Evolutionary conservation across 2,797 vertebrate genomes (phyloP), one percentile per base, ranked within the genome.

Genomic region (Danio kyathit): DNA sequence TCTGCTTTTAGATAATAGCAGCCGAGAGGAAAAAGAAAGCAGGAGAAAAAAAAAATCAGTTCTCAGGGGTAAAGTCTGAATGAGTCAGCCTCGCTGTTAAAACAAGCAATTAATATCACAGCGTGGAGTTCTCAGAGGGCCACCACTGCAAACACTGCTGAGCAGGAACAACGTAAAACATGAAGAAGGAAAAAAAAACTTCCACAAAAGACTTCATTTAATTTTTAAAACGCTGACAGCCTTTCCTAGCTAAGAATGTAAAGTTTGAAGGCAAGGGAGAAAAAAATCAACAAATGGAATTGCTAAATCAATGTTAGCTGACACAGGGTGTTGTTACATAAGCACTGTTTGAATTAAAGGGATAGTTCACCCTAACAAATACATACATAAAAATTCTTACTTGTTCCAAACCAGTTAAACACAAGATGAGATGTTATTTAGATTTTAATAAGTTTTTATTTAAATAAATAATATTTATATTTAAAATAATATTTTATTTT

Each of bases 21-120:
- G 54, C 49, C 12, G 10, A 43, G 71, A 69, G 41, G 71, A 69
- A 43, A 67, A 51, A 69, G 29, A 67, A 48, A 16, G 13, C 43
- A 74, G 40, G 29, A 49, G 5, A 43, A 10, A 65, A 29, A 56
- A 59, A 56, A 59, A 0, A 29, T 7, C 29, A 38, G 43, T 29
- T 71, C 49, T 76, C 65, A 7, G 52, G 67, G 70, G 78, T 73
- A 56, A 72, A 73, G 69, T 54, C 44, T 38, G 56, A 74, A 70
- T 51, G 75, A 77, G 70, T 74, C 70, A 80, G 81, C 77, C 63
- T 76, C 38, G 76, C 83, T 67, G 79, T 73, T 79, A 83, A 87
- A 82, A 64, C 82, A 83, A 87, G 81, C 82, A 80, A 83, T 83
- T 83, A 85, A 82, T 81, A 82, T 82, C 80, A 74, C 79, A 84